phyloP scores from a whole-genome alignment of 2,888 invertebrate species.

The Cantharis nigra region DNA sequence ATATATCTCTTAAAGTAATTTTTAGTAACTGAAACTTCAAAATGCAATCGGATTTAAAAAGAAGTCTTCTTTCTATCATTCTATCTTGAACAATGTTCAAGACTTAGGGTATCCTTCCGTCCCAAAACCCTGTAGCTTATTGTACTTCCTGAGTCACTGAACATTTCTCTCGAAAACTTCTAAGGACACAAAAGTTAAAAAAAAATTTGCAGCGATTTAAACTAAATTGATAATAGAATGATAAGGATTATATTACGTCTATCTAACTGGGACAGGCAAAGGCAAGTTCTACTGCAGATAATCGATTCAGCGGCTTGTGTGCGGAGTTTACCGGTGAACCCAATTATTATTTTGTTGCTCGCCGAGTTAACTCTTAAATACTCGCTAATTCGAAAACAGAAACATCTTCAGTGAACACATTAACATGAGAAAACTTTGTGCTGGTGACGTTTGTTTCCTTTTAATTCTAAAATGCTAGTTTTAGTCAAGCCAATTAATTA shows the following conservation, averaged over 20 bases:
- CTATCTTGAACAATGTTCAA: not conserved
- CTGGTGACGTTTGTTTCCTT: not conserved
- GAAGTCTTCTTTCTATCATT: not conserved
- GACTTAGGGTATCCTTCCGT: not conserved
- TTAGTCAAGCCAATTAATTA: not conserved
- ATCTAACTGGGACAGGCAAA: not conserved
- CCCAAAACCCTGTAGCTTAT: not conserved
- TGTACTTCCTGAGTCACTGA: not conserved
- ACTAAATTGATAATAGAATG: not conserved
- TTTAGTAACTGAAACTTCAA: not conserved
- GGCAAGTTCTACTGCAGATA: conserved; percentile 2
- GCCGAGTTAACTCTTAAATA: not conserved
- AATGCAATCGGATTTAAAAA: not conserved
- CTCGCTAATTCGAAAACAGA: not conserved
- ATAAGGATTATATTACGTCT: not conserved
- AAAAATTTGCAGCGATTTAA: not conserved
- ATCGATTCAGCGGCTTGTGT: conserved; percentile 1
- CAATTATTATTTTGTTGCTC: not conserved
- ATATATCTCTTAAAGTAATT: not conserved
- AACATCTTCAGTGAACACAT: not conserved
- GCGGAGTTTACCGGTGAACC: conserved; percentile 1
- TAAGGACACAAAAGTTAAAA: not conserved
- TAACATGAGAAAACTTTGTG: not conserved
- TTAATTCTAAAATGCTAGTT: not conserved
- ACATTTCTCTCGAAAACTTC: not conserved